phyloP scores from a whole-genome alignment of 2,888 invertebrate species.

The Plebejus melissa region DNA sequence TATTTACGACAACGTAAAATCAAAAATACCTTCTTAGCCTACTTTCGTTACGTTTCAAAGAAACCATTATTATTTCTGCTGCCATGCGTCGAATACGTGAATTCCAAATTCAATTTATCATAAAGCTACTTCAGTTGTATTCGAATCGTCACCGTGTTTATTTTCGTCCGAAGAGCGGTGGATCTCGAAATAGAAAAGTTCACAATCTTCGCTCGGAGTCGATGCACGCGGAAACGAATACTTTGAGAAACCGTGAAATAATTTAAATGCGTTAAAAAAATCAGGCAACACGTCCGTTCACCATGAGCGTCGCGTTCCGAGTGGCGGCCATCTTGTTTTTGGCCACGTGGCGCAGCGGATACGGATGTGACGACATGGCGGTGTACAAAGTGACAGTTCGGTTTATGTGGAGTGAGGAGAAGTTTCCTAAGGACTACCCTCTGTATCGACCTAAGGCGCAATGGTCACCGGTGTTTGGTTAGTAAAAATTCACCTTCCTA shows the following conservation, averaged over 20 bases:
- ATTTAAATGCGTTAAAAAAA: slow-evolving; percentile 29
- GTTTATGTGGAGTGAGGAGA: slow-evolving; percentile 91
- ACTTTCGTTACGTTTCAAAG: neutral
- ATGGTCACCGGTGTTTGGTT: slow-evolving; percentile 94
- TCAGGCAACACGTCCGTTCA: slow-evolving; percentile 42
- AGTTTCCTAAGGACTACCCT: slow-evolving; percentile 95
- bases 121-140: slow-evolving; percentile 46
- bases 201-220: slow-evolving; percentile 56
- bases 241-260: slow-evolving; percentile 40
- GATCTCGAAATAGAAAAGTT: slow-evolving; percentile 75
- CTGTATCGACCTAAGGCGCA: slow-evolving; percentile 93
- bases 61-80: neutral
- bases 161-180: slow-evolving; percentile 62
- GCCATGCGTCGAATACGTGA: slow-evolving; percentile 8
- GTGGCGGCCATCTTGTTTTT: slow-evolving; percentile 66
- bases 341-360: slow-evolving; percentile 41
- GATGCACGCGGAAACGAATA: slow-evolving; percentile 52
- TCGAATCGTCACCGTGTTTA: slow-evolving; percentile 61
- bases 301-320: slow-evolving; percentile 50
- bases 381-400: slow-evolving; percentile 92
- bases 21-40: neutral
- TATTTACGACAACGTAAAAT: neutral
- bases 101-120: slow-evolving; percentile 24
- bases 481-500: slow-evolving; percentile 55
- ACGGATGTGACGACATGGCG: slow-evolving; percentile 85